Conservation (phyloP, 1,140 invertebrate genomes). For the Halyomorpha halys region DNA sequence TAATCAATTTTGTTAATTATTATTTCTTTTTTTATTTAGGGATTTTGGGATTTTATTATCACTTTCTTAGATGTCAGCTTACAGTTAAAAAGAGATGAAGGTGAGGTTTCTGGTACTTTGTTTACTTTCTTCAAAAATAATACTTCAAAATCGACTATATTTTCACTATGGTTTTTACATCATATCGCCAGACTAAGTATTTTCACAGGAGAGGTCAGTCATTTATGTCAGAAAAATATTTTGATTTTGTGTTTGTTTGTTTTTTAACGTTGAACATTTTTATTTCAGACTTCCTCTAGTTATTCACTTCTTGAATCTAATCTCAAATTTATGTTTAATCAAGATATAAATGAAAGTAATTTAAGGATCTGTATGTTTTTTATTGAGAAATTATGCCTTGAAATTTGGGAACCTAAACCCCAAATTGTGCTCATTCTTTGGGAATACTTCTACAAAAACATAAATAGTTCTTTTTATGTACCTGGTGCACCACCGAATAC, state of each 20-base stretch:
- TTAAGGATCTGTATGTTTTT: background rate
- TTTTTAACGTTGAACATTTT: background rate
- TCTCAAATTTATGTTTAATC: background rate
- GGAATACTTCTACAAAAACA: conserved; percentile 1
- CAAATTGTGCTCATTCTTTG: background rate
- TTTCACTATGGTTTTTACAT: background rate
- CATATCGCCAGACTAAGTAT: background rate
- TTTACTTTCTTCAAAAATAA: background rate
- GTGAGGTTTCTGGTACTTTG: background rate
- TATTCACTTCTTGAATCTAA: conserved; percentile 1
- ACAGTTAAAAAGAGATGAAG: background rate
- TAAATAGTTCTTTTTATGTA: background rate
- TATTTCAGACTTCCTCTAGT: background rate
- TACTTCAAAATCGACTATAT: background rate
- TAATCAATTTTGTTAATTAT: background rate
- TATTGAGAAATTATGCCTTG: background rate
- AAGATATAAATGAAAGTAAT: background rate
- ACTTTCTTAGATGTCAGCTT: background rate
- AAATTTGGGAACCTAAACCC: conserved; percentile 5
- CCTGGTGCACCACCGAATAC: background rate
- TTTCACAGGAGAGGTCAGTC: background rate
- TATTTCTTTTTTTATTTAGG: background rate
- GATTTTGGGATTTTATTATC: background rate
- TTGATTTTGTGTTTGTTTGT: background rate
- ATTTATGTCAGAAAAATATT: background rate